Base-by-base conservation (phyloP, 1,140 invertebrate genomes). In the Ceratitis capitata region DNA sequence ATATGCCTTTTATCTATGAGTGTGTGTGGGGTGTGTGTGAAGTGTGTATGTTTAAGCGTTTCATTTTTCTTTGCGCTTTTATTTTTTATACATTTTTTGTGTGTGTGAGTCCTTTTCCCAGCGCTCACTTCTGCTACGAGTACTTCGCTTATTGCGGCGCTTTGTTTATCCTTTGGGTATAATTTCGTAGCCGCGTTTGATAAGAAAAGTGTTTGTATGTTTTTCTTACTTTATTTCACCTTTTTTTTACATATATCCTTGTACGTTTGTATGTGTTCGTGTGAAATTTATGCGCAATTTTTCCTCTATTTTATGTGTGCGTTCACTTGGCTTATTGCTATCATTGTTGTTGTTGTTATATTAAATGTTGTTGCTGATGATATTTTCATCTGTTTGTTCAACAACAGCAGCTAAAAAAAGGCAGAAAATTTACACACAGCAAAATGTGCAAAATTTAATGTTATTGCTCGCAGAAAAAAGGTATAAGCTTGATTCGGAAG, bases 151-250 rank as follows among this genome's bases (percentile, higher is more conserved):
- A 19, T 69, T 69, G 61, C 29, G 29, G 0, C 32, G 61, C 61
- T 35, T 69, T 35, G 61, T 69, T 69, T 69, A 69, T 69, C 64
- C 64, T 69, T 69, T 69, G 58, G 58, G 58, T 61, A 61, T 61
- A 61, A 61, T 61, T 61, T 61, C 12, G 64, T 39, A 39, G 64
- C 19, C 19, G 64, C 64, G 29, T 69, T 69, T 69, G 64, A 69
- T 69, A 69, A 39, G 64, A 26, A 69, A 69, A 69, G 19, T 69
- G 64, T 29, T 42, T 69, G 64, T n/a, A n/a, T 56, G 9, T 56
- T 42, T 69, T 69, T 16, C 35, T 69, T 39, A 26, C 4, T n/a
- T 7, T 14, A 35, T 69, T 69, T 64, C 12, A 12, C 12, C 4
- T 61, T 61, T 3, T 61, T 61, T n/a, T n/a, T 12, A 19, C n/a